These are phyloP conservation scores for Meghimatium bilineatum DNA, from an alignment of 2,888 invertebrate species.

Conservation along the genomic window DNA sequence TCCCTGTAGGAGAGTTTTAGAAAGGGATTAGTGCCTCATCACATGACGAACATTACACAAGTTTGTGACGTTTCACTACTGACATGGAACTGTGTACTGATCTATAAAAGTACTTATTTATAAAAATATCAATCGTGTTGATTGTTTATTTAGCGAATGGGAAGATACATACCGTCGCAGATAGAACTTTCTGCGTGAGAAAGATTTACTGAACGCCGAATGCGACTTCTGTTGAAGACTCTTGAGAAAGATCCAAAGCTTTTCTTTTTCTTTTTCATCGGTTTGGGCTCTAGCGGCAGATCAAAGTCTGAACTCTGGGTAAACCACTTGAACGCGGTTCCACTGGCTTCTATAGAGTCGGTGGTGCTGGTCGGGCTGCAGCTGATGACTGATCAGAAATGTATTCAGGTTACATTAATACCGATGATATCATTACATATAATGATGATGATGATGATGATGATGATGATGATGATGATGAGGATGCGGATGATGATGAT, in stretches of 20 bases:
- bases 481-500: too few species aligned
- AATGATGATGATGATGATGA: too few species aligned
- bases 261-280: slow-evolving; percentile 64
- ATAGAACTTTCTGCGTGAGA: slow-evolving; percentile 54
- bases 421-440: too few species aligned
- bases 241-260: slow-evolving; percentile 68
- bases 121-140: too few species aligned
- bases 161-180: slow-evolving; percentile 8
- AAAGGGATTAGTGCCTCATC: too few species aligned
- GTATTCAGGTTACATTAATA: too few species aligned
- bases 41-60: too few species aligned
- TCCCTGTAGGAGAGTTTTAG: too few species aligned
- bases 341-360: slow-evolving; percentile 11
- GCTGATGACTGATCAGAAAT: slow-evolving; percentile 12
- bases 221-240: slow-evolving; percentile 66
- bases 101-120: too few species aligned
- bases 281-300: slow-evolving; percentile 40
- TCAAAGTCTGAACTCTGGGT: slow-evolving; percentile 45
- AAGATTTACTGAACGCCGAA: slow-evolving; percentile 68
- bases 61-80: too few species aligned
- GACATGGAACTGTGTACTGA: too few species aligned
- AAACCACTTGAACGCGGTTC: slow-evolving; percentile 36
- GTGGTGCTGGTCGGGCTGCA: slow-evolving; percentile 28
- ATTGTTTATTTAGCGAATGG: not conserved
- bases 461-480: too few species aligned